A percentile compares a stretch with the other conserved stretches of the same genome.
These are phyloP conservation scores for Stegastes partitus DNA, from an alignment of 2,113 vertebrate genomes.

Conservation along the genomic window DNA sequence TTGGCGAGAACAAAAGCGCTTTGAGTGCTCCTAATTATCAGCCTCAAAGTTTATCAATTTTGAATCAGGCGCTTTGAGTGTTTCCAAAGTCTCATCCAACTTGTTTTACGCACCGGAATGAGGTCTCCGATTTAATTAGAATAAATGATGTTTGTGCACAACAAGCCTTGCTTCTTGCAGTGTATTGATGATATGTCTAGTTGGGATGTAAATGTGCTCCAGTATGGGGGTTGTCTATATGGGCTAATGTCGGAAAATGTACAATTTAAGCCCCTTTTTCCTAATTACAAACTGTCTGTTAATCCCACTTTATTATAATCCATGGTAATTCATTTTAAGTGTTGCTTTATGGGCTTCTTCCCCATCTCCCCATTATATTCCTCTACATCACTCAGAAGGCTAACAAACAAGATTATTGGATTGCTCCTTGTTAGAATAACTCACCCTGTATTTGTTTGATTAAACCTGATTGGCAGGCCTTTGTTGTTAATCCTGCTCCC, in stretches of 20 bases:
- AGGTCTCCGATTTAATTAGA: not conserved
- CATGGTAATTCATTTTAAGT: slow-evolving; percentile 35
- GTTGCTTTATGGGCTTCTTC: slow-evolving; percentile 6
- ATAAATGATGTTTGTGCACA: no score
- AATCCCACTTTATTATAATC: slow-evolving; percentile 44
- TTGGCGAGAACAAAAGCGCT: slow-evolving; percentile 1
- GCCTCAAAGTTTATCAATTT: no score
- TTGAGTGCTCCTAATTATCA: not conserved
- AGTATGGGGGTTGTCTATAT: not conserved
- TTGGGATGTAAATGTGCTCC: not conserved
- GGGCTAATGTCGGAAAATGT: slow-evolving; percentile 4
- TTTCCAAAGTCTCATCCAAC: not conserved
- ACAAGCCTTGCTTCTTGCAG: not conserved
- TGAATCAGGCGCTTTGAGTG: not conserved
- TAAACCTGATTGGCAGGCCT: slow-evolving; percentile 72
- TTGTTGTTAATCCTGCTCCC: slow-evolving; percentile 72
- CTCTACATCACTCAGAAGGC: slow-evolving; percentile 36
- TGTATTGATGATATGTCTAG: not conserved
- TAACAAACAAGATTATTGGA: slow-evolving; percentile 73
- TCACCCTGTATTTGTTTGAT: slow-evolving; percentile 61
- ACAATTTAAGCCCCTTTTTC: not conserved
- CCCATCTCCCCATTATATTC: slow-evolving; percentile 36
- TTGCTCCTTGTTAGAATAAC: slow-evolving; percentile 51
- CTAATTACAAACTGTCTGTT: slow-evolving; percentile 21
- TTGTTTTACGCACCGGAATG: not conserved